Conservation (phyloP, 2,113 vertebrate genomes). For the Camelus bactrianus region DNA sequence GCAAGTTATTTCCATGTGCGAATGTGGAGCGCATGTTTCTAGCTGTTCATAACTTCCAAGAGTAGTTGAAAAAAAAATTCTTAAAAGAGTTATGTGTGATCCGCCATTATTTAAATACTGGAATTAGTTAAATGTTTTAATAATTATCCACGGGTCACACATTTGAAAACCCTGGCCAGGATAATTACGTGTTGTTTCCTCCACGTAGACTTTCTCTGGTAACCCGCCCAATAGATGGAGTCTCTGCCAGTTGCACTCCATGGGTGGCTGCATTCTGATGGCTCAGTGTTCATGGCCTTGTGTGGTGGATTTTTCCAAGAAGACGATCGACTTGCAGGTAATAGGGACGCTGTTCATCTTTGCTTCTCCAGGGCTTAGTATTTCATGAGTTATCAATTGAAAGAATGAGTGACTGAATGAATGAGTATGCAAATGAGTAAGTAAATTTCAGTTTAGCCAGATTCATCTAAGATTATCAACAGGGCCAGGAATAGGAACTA, state of each 20-base stretch:
- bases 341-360: not conserved
- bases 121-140: not conserved
- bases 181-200: not conserved
- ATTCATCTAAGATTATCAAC: not conserved
- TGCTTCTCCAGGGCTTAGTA: not conserved
- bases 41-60: not conserved
- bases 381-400: not conserved
- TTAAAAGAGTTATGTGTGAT: not conserved
- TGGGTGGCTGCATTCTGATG: not conserved
- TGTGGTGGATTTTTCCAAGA: not conserved
- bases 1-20: not conserved
- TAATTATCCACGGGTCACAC: not conserved
- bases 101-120: not conserved
- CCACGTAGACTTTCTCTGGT: not conserved
- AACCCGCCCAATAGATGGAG: not conserved
- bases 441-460: not conserved
- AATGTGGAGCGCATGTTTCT: not conserved
- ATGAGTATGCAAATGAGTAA: not conserved
- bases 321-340: not conserved
- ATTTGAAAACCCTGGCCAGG: not conserved
- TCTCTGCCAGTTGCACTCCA: not conserved
- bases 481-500: not conserved
- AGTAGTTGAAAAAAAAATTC: not conserved
- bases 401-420: not conserved
- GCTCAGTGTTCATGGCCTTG: not conserved